A percentile compares a stretch with the other conserved stretches of the same genome.
Evolutionary conservation across 2,888 invertebrate genomes (phyloP).

Genomic region (Perizoma flavofasciatum): DNA sequence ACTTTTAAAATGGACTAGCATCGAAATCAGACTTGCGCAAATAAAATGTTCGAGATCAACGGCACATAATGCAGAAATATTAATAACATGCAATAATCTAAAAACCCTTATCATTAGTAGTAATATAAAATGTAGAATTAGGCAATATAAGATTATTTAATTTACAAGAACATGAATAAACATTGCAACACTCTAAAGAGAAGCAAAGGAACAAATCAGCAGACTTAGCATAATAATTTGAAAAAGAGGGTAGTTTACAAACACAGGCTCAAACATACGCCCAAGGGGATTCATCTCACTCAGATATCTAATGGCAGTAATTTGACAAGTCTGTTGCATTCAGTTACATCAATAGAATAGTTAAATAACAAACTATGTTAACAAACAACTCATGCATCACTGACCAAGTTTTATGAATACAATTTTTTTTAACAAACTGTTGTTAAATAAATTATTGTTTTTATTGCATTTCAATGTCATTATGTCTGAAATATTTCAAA

Average conservation of each 20-base stretch:
- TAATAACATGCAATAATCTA: slow-evolving; percentile 28
- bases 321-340: slow-evolving; percentile 20
- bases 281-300: slow-evolving; percentile 8
- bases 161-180: slow-evolving; percentile 22
- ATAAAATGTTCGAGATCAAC: slow-evolving; percentile 35
- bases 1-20: slow-evolving; percentile 56
- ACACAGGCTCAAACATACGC: slow-evolving; percentile 7
- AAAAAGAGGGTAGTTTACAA: slow-evolving; percentile 25
- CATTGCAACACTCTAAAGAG: slow-evolving; percentile 21
- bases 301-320: slow-evolving; percentile 34
- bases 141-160: slow-evolving; percentile 28
- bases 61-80: slow-evolving; percentile 17
- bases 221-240: slow-evolving; percentile 19
- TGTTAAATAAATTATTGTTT: too few species aligned
- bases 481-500: too few species aligned
- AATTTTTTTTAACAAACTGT: too few species aligned
- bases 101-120: slow-evolving; percentile 26
- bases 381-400: neutral
- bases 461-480: too few species aligned
- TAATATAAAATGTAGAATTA: slow-evolving; percentile 22
- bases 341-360: slow-evolving; percentile 5
- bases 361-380: slow-evolving; percentile 1
- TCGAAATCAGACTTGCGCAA: slow-evolving; percentile 64
- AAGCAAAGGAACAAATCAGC: slow-evolving; percentile 26
- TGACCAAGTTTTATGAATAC: neutral